Base-by-base conservation (phyloP, 2,888 invertebrate genomes). In the Tetragonisca angustula region DNA sequence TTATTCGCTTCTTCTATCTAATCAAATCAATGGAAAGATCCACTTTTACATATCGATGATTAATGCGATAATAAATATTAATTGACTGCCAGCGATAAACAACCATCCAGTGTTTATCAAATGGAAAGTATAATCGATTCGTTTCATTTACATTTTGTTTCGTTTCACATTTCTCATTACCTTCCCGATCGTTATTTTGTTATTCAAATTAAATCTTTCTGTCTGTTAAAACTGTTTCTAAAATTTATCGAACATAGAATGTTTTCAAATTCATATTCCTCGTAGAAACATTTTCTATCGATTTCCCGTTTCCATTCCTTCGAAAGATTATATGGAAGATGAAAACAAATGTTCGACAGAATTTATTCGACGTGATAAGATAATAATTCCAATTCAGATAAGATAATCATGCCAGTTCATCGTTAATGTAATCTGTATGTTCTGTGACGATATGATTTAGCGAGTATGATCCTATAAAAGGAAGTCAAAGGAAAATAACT, bases 281-380 rank as follows among this genome's bases (percentile, higher is more conserved):
- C 11, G 9, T 43, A 43, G 9, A 43, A 43, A 9, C 9, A 43
- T 11, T 43, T 43, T 43, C 9, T 9, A 43, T 43, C 43, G 9
- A 43, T 43, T 43, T 43, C 9, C 43, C 2, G 1, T 43, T 43
- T 43, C 43, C 43, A 43, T 43, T 43, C 43, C 0, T 43, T 43
- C 43, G 2, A 9, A 43, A 9, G 9, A 43, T 43, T 43, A 43
- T 43, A 2, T 43, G 9, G 43, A 43, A 43, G 43, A 43, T 11
- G 9, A 9, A 43, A 1, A 43, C 9, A 9, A 43, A 4, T 17
- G 9, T 32, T 49, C 21, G 6, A 19, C 19, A 4, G 13, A 72
- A 62, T 13, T 21, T 4, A 2, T 27, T 49, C 61, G 61, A 24
- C 9, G 43, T 43, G 86, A 87, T 87, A 87, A 87, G 79, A 83